Conservation (phyloP, 64 coral and sea anemone genomes). For the Trachythela sp. region DNA sequence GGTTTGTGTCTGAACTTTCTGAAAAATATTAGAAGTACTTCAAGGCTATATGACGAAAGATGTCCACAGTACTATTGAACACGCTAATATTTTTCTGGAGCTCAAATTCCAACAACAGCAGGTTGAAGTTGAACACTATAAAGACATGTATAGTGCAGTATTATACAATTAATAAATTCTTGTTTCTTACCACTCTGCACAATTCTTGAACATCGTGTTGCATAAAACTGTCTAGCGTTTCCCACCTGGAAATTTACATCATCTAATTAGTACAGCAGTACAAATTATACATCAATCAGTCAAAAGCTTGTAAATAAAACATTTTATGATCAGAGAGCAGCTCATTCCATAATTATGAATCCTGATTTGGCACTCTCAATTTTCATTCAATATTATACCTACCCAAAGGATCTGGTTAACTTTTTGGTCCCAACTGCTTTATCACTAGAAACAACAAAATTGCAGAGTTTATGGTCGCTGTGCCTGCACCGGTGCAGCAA, state of each 20-base stretch:
- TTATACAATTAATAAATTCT: too few species aligned
- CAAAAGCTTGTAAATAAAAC: background rate
- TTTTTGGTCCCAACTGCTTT: constrained; percentile 99
- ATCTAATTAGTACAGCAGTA: background rate
- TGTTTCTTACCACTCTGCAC: constrained; percentile 79
- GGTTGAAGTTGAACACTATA: background rate
- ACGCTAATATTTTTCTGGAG: too few species aligned
- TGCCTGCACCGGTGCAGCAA: background rate
- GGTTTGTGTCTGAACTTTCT: too few species aligned
- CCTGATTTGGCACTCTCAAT: too few species aligned
- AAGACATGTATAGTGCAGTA: background rate
- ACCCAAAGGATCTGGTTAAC: constrained; percentile 94
- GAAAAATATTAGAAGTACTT: too few species aligned
- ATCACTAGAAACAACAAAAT: constrained; percentile 60
- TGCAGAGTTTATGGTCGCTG: background rate
- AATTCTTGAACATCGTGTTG: constrained; percentile 99
- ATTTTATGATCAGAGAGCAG: too few species aligned
- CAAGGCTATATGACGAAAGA: too few species aligned
- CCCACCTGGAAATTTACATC: constrained; percentile 57
- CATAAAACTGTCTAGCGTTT: constrained; percentile 97
- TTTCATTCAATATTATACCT: too few species aligned
- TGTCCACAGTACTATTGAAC: too few species aligned
- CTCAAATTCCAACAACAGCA: too few species aligned
- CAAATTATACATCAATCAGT: background rate
- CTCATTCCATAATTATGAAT: too few species aligned